Base-by-base conservation (phyloP, 2,888 invertebrate species). In the Cyclophora albipunctata region DNA sequence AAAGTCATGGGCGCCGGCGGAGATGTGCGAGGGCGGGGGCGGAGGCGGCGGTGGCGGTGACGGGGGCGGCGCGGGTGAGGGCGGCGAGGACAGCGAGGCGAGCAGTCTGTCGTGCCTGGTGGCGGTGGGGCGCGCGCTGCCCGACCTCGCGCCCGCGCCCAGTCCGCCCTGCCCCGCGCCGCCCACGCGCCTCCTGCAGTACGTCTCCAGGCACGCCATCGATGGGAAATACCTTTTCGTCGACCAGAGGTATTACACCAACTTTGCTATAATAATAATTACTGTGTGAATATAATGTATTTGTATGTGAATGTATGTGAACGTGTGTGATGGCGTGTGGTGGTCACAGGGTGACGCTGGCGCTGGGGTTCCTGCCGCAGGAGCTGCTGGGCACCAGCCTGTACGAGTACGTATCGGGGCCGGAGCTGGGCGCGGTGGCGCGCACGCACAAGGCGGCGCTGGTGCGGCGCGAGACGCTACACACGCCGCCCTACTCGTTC, bases 171-270 rank as follows among this genome's bases (percentile, higher is more conserved):
- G 58, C 20, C 34, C 57, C 35, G 62, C 78, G 60, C 87, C 91
- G 3, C 91, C 90, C 58, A 84, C 92, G 1, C 81, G 92, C 34
- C 90, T 90, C 3, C 90, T 95, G 37, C 93, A 94, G 71, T 98
- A 95, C 75, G 91, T 94, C 45, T 96, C 97, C 0, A 85, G 97
- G 2, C 96, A 97, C 74, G 93, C 96, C 1, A 91, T 94, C 48
- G 98, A 98, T 74, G 97, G 97, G 3, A 98, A 97, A 82, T 97
- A 97, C 81, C 86, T 96, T 3, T 97, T 96, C 73, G 94, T 97
- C 3, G 98, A 98, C 78, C 97, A 97, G 80, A 93, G 96, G 96
- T 95, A 60, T 65, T 75, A 34, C 5, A 34, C 3, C 7, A 3
- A 20, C 5, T 5, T 46, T 20, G 20, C 20, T 20, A 20, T 20